Percentiles rank a stretch among this genome's conserved stretches.
Conservation (phyloP, 2,797 vertebrate genomes). For the Poecilia picta region DNA sequence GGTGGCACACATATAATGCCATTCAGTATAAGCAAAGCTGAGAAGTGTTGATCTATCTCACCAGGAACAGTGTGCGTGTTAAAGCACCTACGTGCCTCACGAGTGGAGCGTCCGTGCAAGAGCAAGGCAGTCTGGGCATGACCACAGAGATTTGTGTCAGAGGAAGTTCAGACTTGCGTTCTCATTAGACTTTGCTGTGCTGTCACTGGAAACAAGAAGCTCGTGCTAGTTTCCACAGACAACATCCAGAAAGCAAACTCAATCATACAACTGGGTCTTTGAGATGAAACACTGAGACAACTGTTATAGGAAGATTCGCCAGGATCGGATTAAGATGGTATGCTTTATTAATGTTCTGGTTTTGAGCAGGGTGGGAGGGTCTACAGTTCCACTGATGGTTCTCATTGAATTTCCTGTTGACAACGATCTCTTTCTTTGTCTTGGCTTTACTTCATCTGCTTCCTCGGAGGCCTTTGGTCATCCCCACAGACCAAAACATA, state of each 20-base stretch:
- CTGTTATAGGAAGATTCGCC: not conserved
- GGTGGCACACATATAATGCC: no score
- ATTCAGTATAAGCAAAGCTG: no score
- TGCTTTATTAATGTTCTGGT: not conserved
- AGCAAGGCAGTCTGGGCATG: not conserved
- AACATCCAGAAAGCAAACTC: not conserved
- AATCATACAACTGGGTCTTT: no score
- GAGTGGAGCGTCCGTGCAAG: no score
- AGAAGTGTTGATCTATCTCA: no score
- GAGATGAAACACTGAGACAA: not conserved
- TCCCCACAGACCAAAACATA: not conserved
- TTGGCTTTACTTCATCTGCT: not conserved
- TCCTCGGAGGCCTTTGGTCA: not conserved
- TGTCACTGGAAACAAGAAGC: not conserved
- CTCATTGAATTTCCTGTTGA: not conserved
- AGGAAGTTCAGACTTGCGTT: not conserved
- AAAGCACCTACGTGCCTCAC: no score
- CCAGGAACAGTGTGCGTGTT: no score
- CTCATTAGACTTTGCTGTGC: not conserved
- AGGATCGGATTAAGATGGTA: not conserved
- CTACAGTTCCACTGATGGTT: not conserved
- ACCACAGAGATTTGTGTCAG: slow-evolving; percentile 3
- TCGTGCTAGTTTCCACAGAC: not conserved
- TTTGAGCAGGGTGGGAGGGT: not conserved
- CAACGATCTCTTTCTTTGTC: not conserved